Evolutionary conservation across 1,140 invertebrate genomes (phyloP), one percentile per base, ranked within the genome.

Genomic region (Parasteatoda tepidariorum): DNA sequence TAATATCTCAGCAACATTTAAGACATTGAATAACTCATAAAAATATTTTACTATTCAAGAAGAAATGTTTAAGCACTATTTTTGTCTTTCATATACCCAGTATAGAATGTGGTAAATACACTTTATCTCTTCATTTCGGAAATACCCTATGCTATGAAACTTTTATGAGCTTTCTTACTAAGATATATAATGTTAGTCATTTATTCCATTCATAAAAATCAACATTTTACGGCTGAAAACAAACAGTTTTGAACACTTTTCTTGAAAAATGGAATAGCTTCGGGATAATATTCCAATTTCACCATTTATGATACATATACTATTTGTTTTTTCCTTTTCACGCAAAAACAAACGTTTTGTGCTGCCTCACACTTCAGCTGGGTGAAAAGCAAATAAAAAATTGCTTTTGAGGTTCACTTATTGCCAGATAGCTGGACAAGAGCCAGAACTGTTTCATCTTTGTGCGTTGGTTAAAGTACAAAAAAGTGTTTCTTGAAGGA

Each of bases 331-430:
- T 48, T 48, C 18, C 38, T 48, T 18, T 59, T 9, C 22, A 33
- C 22, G 15, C 33, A 41, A 67, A 67, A 67, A 67, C 64, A 67
- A 67, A 67, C 31, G 64, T 67, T 67, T 67, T 41, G 24, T 67
- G 64, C 11, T 13, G 31, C 64, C n/a, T 26, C 9, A 22, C 33
- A 64, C 64, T 67, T 26, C 13, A 30, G 7, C 31, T 18, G 78
- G 30, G 34, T 31, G 34, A 66, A 66, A 18, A 79, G 38, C 15
- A 64, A 26, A 62, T 38, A 28, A 41, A 62, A 55, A 82, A 82
- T 28, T 28, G 38, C 24, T 82, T 82, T 62, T 71, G 31, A 41
- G 30, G 78, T 82, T 71, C 78, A 71, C 30, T 82, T 82, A 82
- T 79, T 66, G 41, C 67, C 38, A 30, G 78, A 34, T 55, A 82